Evolutionary conservation across 2,113 vertebrate genomes (phyloP), one percentile per base, ranked within the genome.

Genomic region (Chascanopsetta lugubris): DNA sequence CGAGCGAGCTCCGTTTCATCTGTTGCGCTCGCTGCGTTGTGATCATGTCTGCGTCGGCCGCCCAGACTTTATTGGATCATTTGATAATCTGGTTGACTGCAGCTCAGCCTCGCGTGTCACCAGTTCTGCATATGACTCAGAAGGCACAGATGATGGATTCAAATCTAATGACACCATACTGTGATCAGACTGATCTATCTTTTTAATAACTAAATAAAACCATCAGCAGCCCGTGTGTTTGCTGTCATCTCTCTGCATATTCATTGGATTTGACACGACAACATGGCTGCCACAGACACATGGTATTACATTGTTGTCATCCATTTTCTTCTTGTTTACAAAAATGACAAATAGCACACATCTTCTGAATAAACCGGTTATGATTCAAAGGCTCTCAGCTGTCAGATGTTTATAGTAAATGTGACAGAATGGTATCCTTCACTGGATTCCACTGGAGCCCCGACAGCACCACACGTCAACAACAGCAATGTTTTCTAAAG

Each of bases 61-160:
- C 57, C 63, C 72, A 61, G 72, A 69, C 32, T 87, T 78, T 80
- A 85, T 69, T 66, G 85, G 82, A 88, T 77, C 70, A 62, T 80
- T 46, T 66, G 59, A 73, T 83, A 79, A 85, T 85, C 84, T 75
- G 1, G 58, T 84, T 75, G 84, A 61, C 65, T 18, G 27, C 47
- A 50, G 64, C 56, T 74, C 3, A 47, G 21, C 66, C 76, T 64
- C 27, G 42, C 11, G 27, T 20, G 59, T 45, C 51, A 36, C 43
- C 26, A 7, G 15, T 6, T 62, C 58, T 68, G 75, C 13, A 18
- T 48, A n/a, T 8, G 30, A 65, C 38, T 70, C 38, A n/a, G 26
- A 6, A 50, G 63, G 27, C 58, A 4, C 65, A 69, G 57, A 79
- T 58, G 72, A 78, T 47, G 12, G 55, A 78, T 53, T 70, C 15